Percentiles rank a stretch among this genome's conserved stretches.
These are phyloP conservation scores for Apostichopus parvimensis DNA, from an alignment of 35 echinoderm and acorn worm genomes.

Conservation along the genomic window DNA sequence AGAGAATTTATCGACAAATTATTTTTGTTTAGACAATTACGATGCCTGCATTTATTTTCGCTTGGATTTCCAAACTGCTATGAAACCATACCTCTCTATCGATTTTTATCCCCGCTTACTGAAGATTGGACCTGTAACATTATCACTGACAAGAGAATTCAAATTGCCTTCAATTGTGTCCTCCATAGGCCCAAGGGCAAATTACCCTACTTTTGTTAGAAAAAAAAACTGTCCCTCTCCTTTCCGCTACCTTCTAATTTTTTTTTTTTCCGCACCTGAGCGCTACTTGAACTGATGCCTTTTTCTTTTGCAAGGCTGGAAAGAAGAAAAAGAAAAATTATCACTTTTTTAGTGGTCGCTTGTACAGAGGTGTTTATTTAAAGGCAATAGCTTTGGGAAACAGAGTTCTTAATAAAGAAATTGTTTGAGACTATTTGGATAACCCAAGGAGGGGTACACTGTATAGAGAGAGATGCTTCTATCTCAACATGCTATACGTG, in stretches of 20 bases:
- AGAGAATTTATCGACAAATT: conserved; percentile 38
- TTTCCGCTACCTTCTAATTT: background rate
- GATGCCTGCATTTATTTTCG: conserved; percentile 28
- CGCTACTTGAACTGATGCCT: background rate
- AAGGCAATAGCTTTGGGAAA: conserved; percentile 32
- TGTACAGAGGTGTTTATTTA: background rate
- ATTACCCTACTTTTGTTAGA: conserved; percentile 33
- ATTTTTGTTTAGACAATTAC: conserved; percentile 40
- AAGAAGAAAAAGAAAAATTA: background rate
- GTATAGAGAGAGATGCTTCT: background rate
- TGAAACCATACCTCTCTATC: conserved; percentile 14
- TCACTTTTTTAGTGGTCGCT: conserved; percentile 3
- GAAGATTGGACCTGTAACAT: conserved; percentile 52
- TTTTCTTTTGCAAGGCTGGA: background rate
- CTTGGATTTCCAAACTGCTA: conserved; percentile 45
- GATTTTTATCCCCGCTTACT: conserved; percentile 18
- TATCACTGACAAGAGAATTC: conserved; percentile 51
- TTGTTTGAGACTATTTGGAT: conserved; percentile 6
- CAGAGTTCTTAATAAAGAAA: conserved; percentile 15
- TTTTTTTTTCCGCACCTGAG: conserved; percentile 6
- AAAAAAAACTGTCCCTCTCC: background rate
- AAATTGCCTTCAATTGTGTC: conserved; percentile 45
- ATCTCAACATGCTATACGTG: background rate
- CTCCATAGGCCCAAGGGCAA: conserved; percentile 33
- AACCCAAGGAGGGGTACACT: background rate